Evolutionary conservation across 2,113 vertebrate genomes (phyloP).

Genomic region (Embiotoca jacksoni): DNA sequence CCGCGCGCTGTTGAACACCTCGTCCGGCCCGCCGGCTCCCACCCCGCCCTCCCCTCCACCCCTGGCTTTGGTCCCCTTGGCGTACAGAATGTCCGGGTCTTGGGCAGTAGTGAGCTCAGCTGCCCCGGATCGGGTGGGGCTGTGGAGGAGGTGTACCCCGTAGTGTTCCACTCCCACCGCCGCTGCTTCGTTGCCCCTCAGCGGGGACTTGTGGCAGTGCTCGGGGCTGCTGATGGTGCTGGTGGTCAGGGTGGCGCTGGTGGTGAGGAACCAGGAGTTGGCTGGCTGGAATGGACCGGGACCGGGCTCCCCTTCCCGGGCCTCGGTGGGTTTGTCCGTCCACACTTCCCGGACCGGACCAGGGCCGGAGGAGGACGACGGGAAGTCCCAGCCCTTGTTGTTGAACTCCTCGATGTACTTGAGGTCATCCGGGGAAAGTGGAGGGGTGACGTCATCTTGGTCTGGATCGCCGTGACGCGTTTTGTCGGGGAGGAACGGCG

Average conservation of each 20-base stretch:
- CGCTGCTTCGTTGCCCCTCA: constrained; percentile 74
- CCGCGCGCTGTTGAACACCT: constrained; percentile 84
- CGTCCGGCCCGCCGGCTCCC: constrained; percentile 80
- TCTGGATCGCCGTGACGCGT: constrained; percentile 80
- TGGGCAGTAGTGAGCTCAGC: constrained; percentile 75
- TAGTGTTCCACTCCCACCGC: constrained; percentile 80
- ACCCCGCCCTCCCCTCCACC: constrained; percentile 77
- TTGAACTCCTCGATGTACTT: constrained; percentile 98
- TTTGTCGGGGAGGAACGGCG: constrained; percentile 96
- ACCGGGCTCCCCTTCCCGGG: constrained; percentile 66
- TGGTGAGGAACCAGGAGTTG: constrained; percentile 94
- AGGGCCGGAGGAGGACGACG: constrained; percentile 56
- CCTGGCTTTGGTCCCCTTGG: constrained; percentile 85
- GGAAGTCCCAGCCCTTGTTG: constrained; percentile 93
- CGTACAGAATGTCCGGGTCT: constrained; percentile 87
- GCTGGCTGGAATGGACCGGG: constrained; percentile 87
- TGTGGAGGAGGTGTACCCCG: constrained; percentile 89
- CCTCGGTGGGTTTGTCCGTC: neutral
- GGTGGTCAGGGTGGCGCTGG: constrained; percentile 94
- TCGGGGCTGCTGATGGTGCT: constrained; percentile 93
- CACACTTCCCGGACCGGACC: constrained; percentile 55
- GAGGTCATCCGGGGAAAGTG: constrained; percentile 96
- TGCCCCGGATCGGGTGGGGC: constrained; percentile 81
- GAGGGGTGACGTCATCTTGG: constrained; percentile 91
- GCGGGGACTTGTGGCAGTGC: constrained; percentile 90